Base-by-base conservation (phyloP, 2,797 vertebrate genomes). In the Pseudomugil tenellus region DNA sequence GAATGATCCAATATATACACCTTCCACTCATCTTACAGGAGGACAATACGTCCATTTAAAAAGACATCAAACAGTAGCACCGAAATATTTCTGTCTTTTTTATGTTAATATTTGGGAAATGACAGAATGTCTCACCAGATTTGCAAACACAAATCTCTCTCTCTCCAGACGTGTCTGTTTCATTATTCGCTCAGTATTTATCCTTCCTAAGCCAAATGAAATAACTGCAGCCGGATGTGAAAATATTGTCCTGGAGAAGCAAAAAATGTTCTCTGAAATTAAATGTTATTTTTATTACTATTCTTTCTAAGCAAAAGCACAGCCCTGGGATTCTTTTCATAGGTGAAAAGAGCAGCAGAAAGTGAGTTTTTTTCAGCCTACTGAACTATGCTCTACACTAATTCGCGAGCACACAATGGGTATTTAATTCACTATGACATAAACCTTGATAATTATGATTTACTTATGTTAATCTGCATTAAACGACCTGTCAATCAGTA, bases 221-320 rank as follows among this genome's bases (percentile, higher is more conserved):
- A 91, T 79, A 72, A 89, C 72, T 74, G 60, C 72, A 84, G 81
- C 78, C 80, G 74, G 59, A 85, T 84, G 76, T 81, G 64, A 84
- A 85, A 87, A 89, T 74, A 90, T 83, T 87, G 83, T 88, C 77
- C 74, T 80, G 69, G 58, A 84, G 58, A 85, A 79, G 76, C 67
- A 19, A 53, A 53, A 73, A 77, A 67, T 86, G 57, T 83, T 43
- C 72, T 73, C 65, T 84, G 57, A 84, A 89, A 90, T 87, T 39
- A 85, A 89, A 83, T 77, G 72, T 52, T 80, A n/a, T 58, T 63
- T 46, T 48, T 46, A 46, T 41, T 19, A 19, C 14, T 19, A 41
- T 21, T 53, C 62, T 56, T 43, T 53, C n/a, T 55, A 17, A 49
- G 74, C 72, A 71, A 72, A 79, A 87, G 39, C 67, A 65, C 74